Conservation (phyloP, 1,140 invertebrate species). For the Heliconius congener region DNA sequence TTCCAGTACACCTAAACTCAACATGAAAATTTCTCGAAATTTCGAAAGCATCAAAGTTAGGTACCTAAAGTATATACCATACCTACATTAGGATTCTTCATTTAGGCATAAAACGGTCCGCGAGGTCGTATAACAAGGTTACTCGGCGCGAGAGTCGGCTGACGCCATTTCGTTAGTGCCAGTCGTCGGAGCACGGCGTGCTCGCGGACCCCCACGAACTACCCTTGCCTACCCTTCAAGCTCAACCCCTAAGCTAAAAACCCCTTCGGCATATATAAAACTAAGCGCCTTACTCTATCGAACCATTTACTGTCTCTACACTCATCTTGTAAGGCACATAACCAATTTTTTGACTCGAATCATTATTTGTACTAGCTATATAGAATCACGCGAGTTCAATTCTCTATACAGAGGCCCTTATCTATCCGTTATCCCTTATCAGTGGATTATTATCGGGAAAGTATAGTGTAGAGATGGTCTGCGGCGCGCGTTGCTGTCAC, state of each 20-base stretch:
- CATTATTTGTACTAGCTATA: background rate
- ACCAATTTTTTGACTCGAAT: background rate
- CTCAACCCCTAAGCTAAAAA: background rate
- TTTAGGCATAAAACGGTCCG: slow-evolving; percentile 58
- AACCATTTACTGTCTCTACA: background rate
- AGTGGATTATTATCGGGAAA: slow-evolving; percentile 45
- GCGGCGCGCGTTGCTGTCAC: slow-evolving; percentile 43
- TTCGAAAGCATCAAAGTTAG: slow-evolving; percentile 27
- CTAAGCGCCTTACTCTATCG: background rate
- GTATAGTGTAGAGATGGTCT: slow-evolving; percentile 40
- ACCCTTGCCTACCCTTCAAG: slow-evolving; percentile 24
- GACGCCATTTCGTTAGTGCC: slow-evolving; percentile 54
- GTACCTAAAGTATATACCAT: slow-evolving; percentile 36
- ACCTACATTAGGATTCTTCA: slow-evolving; percentile 50
- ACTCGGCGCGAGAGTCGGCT: slow-evolving; percentile 40
- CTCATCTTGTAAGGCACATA: background rate
- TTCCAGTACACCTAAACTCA: background rate
- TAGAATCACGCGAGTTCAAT: background rate
- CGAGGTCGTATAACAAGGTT: slow-evolving; percentile 58
- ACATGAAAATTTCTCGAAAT: slow-evolving; percentile 15
- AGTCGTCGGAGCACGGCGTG: slow-evolving; percentile 35
- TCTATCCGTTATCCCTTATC: slow-evolving; percentile 52
- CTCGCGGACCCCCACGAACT: slow-evolving; percentile 20
- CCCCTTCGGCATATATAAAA: background rate
- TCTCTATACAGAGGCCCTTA: slow-evolving; percentile 38